Percentiles rank a stretch among this genome's conserved stretches.
Conservation (phyloP, 2,888 invertebrate genomes). For the Cylindroiulus punctatus region DNA sequence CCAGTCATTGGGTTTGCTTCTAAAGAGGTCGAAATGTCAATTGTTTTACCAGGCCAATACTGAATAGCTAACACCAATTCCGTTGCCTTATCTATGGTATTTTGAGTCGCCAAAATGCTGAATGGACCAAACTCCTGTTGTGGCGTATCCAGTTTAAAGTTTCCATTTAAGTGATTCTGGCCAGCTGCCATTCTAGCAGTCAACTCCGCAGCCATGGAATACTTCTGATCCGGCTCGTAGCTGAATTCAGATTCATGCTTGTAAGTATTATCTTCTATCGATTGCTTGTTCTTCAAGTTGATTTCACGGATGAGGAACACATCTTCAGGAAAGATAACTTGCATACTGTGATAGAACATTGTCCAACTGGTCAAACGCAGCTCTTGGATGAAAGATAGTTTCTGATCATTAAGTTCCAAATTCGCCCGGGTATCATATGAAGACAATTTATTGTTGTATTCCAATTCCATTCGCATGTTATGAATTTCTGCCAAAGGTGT, state of each 20-base stretch:
- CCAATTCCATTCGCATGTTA: conserved; percentile 26
- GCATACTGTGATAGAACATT: conserved; percentile 13
- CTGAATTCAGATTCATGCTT: conserved; percentile 42
- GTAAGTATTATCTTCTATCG: conserved; percentile 36
- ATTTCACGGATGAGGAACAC: not conserved
- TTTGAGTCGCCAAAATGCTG: not conserved
- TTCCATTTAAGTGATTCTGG: not conserved
- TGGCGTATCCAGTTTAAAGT: conserved; percentile 28
- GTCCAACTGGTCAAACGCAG: not conserved
- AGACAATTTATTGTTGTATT: not conserved
- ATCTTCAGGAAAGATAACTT: conserved; percentile 8
- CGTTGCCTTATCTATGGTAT: not conserved
- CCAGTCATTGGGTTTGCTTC: not conserved
- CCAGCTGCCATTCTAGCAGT: not conserved
- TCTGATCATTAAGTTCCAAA: not conserved
- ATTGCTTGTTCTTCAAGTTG: not conserved
- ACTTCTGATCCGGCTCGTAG: conserved; percentile 23
- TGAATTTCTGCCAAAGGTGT: conserved; percentile 39
- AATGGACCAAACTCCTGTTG: conserved; percentile 39
- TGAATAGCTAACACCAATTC: not conserved
- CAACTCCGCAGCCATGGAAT: conserved; percentile 14
- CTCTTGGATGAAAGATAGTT: not conserved
- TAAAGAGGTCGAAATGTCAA: not conserved
- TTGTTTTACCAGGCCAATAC: conserved; percentile 48
- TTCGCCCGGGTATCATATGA: not conserved